Evolutionary conservation across 2,797 vertebrate genomes (phyloP), one percentile per base, ranked within the genome.

Genomic region (Nannoperca obscura): DNA sequence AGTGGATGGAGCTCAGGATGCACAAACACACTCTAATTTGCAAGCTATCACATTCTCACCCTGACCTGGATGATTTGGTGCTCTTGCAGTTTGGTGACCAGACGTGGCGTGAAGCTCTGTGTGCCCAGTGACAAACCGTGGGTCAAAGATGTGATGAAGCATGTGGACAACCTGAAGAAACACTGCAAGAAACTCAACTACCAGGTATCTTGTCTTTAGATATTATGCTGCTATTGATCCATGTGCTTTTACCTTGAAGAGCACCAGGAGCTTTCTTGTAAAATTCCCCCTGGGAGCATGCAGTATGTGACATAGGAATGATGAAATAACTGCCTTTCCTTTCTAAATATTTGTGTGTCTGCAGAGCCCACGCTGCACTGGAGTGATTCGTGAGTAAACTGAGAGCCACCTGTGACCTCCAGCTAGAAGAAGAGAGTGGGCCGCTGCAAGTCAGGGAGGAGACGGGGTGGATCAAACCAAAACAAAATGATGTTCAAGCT

Each of bases 1-100:
- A 19, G 27, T n/a, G 27, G 12, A 65, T 54, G 36, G 12, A 42
- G 22, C 1, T 0, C 1, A 46, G 12, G 9, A 40, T 0, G 1
- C 4, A 46, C 10, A 64, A 38, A 34, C 27, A 22, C 36, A 3
- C 36, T 1, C 34, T 24, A 11, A 14, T 5, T 34, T 38, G 5
- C 5, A 20, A 13, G 10, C 54, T 15, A 7, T 14, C 42, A 19
- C 14, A 0, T 38, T 2, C 36, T 62, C n/a, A 8, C 5, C 6
- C 46, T 81, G 36, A 69, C 17, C 1, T 1, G 2, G 44, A 38
- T n/a, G 22, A 24, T 66, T 40, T 80, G 27, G 13, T 75, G 17
- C 67, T 74, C 17, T 61, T 60, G 38, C 83, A 94, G 93, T 9
- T 42, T 94, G 11, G 24, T 85, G 71, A 80, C 82, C 83, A 84